Evolutionary conservation across 1,140 invertebrate genomes (phyloP).

Genomic region (Diachasma alloeum): DNA sequence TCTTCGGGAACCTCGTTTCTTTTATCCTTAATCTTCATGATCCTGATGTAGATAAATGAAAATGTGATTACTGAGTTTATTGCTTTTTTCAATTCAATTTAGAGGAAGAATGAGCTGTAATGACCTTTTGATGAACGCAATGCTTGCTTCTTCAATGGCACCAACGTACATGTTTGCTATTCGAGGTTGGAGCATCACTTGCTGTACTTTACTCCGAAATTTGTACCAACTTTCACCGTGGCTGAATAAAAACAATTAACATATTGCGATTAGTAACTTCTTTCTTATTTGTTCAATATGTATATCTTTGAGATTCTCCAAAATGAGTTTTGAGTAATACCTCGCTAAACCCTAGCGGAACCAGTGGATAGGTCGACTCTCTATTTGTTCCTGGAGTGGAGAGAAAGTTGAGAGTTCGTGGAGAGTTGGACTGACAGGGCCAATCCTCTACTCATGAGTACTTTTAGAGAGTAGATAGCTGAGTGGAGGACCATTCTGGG

Average conservation of each 20-base stretch:
- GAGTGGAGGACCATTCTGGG: no score
- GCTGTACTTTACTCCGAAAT: constrained; percentile 84
- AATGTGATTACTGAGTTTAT: neutral
- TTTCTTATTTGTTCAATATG: neutral
- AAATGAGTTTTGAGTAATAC: no score
- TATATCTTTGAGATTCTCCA: no score
- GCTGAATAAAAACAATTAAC: constrained; percentile 61
- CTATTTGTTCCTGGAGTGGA: no score
- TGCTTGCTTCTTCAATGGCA: constrained; percentile 76
- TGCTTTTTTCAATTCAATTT: neutral
- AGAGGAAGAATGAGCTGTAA: neutral
- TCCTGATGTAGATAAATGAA: constrained; percentile 67
- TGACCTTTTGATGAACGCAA: constrained; percentile 76
- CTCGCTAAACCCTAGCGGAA: no score
- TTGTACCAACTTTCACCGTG: constrained; percentile 84
- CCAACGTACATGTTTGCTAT: constrained; percentile 78
- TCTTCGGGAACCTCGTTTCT: constrained; percentile 76
- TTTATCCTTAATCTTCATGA: constrained; percentile 72
- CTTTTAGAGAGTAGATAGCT: no score
- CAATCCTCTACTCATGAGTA: no score
- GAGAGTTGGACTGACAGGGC: no score
- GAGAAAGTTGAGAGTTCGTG: no score
- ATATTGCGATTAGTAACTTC: neutral
- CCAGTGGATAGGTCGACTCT: no score
- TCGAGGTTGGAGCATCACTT: constrained; percentile 80